Evolutionary conservation across 2,113 vertebrate species (phyloP), one percentile per base, ranked within the genome.

Genomic region (Entosphenus tridentatus): DNA sequence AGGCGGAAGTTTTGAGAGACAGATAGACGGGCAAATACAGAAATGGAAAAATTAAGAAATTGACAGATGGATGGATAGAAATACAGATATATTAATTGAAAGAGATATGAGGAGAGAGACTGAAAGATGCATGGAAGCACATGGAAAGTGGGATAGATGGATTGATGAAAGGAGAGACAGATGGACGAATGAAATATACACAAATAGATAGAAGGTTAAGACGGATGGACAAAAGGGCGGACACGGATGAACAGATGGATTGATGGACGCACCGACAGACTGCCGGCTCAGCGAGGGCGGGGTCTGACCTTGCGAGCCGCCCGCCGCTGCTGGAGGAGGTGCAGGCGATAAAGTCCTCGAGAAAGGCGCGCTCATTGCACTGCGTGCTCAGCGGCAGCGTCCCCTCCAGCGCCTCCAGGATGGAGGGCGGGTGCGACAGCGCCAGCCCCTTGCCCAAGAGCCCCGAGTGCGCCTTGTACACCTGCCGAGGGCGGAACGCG

Each of bases 271-370:
- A 39, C 39, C 39, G 6, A 39, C 39, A 39, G 39, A 39, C 39
- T 39, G 39, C 39, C 39, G 6, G 3, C 39, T 39, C 39, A 39
- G 39, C 5, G 5, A 39, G 39, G 5, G 39, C 6, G 39, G 39
- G 39, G 6, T 7, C 56, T 68, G 68, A 95, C 93, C 93, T 89
- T 71, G 93, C 93, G 72, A 98, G 83, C 55, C 93, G 87, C 67
- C 90, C 92, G 69, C 93, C 93, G 71, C 93, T 98, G 56, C 92
- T 96, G 76, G 80, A 90, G 71, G 86, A 84, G 3, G 96, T 83
- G 75, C 93, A 97, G 58, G 88, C 87, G 76, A 96, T 97, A 75
- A 97, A 98, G 77, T 98, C 93, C 73, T 96, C 93, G 70, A 98
- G 81, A 74, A 98, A 98, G 2, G 92, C 95, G 70, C 96, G 89